Base-by-base conservation (phyloP, 1,140 invertebrate species). In the Globodera rostochiensis region DNA sequence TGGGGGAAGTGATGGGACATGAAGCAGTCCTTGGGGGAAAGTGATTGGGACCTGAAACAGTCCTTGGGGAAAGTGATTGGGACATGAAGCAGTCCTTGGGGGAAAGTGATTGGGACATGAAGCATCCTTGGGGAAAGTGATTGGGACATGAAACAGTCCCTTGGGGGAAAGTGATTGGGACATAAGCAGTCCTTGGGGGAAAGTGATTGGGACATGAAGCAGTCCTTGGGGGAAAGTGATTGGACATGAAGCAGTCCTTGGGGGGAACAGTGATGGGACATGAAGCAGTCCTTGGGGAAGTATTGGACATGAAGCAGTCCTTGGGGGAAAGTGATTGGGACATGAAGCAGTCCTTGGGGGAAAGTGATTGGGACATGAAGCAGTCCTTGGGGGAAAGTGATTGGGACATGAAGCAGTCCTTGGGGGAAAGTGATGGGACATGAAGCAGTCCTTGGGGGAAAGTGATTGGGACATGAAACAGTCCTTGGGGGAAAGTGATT, bases 131-230 rank as follows among this genome's bases (percentile, higher is more conserved):
- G 60, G 36, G 13, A 13, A 21, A 25, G 50, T 46, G n/a, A 74
- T 19, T 74, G 15, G 47, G 53, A 75, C 47, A 25, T 25, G 36
- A 36, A 36, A 1, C 36, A 36, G 25, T 25, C 25, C 25, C n/a
- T 25, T 25, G 1, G 25, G 36, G n/a, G n/a, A n/a, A n/a, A n/a
- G n/a, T n/a, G n/a, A n/a, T 60, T 83, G 73, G 8, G 73, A 75
- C 3, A 80, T 85, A 86, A 71, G 49, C 86, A 87, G 15, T 73
- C 74, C 85, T 87, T 47, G 36, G 84, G 74, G 82, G 45, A 53
- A 19, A 45, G 11, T 45, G 36, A 36, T 36, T 36, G 71, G 6
- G 71, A 74, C 1, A 79, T 85, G 6, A 86, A 67, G 53, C 86
- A 87, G 7, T 70, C 73, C 85, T 87, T 25, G 25, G 84, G 78